Percentiles rank a stretch among this genome's conserved stretches.
These are phyloP conservation scores for Aleadryas rufinucha DNA, from an alignment of 2,113 vertebrate species.

Conservation along the genomic window DNA sequence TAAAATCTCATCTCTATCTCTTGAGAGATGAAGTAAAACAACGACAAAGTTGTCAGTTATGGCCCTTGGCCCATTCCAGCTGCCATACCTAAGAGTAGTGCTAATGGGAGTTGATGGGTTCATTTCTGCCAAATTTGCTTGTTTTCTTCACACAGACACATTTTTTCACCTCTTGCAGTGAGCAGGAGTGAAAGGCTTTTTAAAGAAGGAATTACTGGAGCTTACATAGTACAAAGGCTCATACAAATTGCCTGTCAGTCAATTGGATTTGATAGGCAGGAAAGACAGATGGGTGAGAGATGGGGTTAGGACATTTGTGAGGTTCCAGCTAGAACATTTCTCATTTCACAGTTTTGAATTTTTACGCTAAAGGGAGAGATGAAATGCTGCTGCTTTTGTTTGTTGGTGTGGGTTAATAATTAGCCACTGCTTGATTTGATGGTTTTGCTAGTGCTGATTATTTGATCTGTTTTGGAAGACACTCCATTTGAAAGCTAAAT, in stretches of 20 bases:
- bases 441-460: not conserved
- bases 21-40: not conserved
- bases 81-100: not conserved
- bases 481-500: not conserved
- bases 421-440: not conserved
- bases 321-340: not conserved
- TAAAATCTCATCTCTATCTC: not conserved
- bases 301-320: not conserved
- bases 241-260: not conserved
- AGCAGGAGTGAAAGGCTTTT: not conserved
- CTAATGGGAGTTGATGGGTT: not conserved
- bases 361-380: not conserved
- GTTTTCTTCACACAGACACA: not conserved
- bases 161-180: not conserved
- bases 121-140: not conserved
- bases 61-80: not conserved
- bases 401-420: not conserved
- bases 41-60: not conserved
- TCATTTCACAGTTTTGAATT: not conserved
- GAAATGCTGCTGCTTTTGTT: not conserved
- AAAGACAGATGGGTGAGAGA: not conserved
- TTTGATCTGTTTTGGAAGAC: not conserved
- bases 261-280: not conserved
- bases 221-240: not conserved
- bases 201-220: not conserved